Conservation (phyloP, 2,888 invertebrate species). For the Limnephilus lunatus region DNA sequence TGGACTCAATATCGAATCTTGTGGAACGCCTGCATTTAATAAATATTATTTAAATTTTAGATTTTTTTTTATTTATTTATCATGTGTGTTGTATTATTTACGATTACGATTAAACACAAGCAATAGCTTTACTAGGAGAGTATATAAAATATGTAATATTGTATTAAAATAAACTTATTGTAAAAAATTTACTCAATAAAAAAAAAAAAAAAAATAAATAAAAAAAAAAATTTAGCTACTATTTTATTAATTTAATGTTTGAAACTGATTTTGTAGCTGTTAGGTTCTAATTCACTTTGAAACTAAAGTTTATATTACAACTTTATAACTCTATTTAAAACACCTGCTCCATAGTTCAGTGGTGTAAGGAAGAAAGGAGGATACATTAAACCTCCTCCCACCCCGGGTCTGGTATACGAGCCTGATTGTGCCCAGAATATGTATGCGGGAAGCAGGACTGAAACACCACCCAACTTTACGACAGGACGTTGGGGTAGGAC, state of each 20-base stretch:
- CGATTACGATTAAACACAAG: too few species aligned
- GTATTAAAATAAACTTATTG: too few species aligned
- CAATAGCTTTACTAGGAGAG: too few species aligned
- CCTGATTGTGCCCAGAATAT: slow-evolving; percentile 62
- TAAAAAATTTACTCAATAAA: too few species aligned
- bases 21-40: background rate
- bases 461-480: slow-evolving; percentile 52
- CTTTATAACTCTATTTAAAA: background rate
- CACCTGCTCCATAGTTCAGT: slow-evolving; percentile 17
- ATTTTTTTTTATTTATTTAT: rapidly evolving
- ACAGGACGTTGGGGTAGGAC: slow-evolving; percentile 57
- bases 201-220: too few species aligned
- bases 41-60: background rate
- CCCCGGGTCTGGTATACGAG: slow-evolving; percentile 55
- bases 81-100: background rate
- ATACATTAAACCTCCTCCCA: slow-evolving; percentile 37
- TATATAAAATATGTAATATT: too few species aligned
- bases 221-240: too few species aligned
- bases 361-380: slow-evolving; percentile 4
- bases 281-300: background rate
- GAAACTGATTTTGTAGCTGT: background rate
- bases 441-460: slow-evolving; percentile 53
- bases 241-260: background rate
- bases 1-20: background rate
- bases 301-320: background rate